Evolutionary conservation across 2,113 vertebrate species (phyloP).

Genomic region (Synchiropus splendidus): DNA sequence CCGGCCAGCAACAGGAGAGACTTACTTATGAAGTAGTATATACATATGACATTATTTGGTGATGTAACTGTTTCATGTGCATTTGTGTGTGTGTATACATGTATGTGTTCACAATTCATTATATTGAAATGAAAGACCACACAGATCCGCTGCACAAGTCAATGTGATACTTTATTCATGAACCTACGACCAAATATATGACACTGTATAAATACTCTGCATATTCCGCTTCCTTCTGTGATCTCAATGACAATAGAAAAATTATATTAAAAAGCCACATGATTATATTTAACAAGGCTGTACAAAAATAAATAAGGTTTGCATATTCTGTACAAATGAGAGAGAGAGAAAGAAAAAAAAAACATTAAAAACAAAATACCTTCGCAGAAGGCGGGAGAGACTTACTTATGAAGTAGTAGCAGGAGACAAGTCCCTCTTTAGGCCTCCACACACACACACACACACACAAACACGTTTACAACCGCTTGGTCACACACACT

Average conservation of each 20-base stretch:
- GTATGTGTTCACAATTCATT: background rate
- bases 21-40: too few relatives aligned
- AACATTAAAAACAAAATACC: conserved; percentile 65
- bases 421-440: conserved; percentile 64
- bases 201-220: conserved; percentile 99
- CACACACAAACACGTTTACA: conserved; percentile 3
- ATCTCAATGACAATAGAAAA: conserved; percentile 72
- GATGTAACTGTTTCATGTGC: too few relatives aligned
- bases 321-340: conserved; percentile 71
- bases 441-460: conserved; percentile 39
- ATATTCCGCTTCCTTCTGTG: conserved; percentile 88
- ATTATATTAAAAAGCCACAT: conserved; percentile 80
- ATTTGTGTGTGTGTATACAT: background rate
- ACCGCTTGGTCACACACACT: conserved; percentile 22
- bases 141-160: conserved; percentile 43
- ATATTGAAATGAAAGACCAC: conserved; percentile 16
- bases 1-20: too few relatives aligned
- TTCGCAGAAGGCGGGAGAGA: conserved; percentile 88
- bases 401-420: conserved; percentile 96
- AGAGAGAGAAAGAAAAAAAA: too few relatives aligned
- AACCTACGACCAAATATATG: conserved; percentile 74
- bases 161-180: conserved; percentile 71
- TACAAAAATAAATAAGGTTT: conserved; percentile 99
- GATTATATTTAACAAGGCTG: conserved; percentile 93
- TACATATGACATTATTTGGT: too few relatives aligned